Percentiles rank a stretch among this genome's conserved stretches.
Conservation (phyloP, 2,888 invertebrate species). For the Germaria angustata region DNA sequence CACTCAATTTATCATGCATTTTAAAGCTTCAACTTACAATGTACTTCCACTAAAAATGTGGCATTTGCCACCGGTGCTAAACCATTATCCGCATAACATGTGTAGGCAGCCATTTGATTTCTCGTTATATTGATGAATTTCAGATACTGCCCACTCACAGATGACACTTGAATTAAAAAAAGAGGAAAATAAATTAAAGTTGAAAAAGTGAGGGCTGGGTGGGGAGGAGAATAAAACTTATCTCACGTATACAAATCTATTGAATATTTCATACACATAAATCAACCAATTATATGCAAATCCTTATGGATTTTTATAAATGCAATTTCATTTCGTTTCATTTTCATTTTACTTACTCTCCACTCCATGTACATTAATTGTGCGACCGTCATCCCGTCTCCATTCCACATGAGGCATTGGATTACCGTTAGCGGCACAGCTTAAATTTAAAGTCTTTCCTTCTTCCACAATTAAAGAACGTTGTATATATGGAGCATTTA, state of each 20-base stretch:
- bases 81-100: constrained; percentile 90
- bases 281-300: constrained; percentile 43
- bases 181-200: constrained; percentile 14
- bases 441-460: constrained; percentile 89
- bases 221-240: neutral
- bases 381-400: constrained; percentile 84
- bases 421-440: constrained; percentile 89
- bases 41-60: constrained; percentile 91
- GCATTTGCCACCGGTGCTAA: constrained; percentile 90
- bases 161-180: constrained; percentile 82
- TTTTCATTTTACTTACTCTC: constrained; percentile 81
- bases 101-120: constrained; percentile 87
- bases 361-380: constrained; percentile 84
- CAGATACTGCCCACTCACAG: constrained; percentile 87
- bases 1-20: no score
- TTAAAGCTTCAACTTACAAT: constrained; percentile 89
- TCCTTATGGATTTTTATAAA: constrained; percentile 19
- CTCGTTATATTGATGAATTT: constrained; percentile 88
- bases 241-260: constrained; percentile 12
- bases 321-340: neutral
- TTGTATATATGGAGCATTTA: constrained; percentile 75
- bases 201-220: neutral
- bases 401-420: constrained; percentile 90
- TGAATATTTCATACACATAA: constrained; percentile 41
- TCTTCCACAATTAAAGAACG: constrained; percentile 88